phyloP scores from a whole-genome alignment of 2,888 invertebrate genomes.

The Marronus borbonicus region DNA sequence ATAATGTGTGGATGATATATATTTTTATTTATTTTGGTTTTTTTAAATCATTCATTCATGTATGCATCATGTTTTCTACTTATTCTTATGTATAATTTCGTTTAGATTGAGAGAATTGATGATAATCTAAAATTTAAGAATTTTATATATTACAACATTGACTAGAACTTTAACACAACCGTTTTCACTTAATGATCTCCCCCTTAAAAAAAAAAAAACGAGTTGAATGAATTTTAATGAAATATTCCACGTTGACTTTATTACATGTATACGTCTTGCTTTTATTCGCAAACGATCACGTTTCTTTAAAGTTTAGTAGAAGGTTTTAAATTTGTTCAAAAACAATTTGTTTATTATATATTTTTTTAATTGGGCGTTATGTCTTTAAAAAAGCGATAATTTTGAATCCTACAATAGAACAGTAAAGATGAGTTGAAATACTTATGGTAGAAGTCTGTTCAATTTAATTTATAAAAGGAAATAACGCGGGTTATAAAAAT shows the following conservation, averaged over 20 bases:
- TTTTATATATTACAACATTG: constrained; percentile 50
- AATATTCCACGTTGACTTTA: constrained; percentile 6
- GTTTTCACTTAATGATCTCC: constrained; percentile 5
- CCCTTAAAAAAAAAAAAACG: background rate
- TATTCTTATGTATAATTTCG: constrained; percentile 22
- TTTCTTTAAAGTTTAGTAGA: background rate
- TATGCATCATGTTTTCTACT: constrained; percentile 9
- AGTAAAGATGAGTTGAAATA: too few relatives aligned
- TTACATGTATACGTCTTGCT: background rate
- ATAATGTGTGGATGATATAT: constrained; percentile 31
- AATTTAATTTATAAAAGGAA: too few relatives aligned
- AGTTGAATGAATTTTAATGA: background rate
- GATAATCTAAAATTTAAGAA: constrained; percentile 27
- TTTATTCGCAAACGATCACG: constrained; percentile 4
- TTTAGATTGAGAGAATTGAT: constrained; percentile 15
- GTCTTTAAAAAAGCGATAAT: too few relatives aligned
- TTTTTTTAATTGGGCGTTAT: too few relatives aligned
- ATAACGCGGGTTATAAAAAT: too few relatives aligned
- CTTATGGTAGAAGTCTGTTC: too few relatives aligned
- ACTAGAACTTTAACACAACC: constrained; percentile 51
- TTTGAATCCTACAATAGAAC: too few relatives aligned
- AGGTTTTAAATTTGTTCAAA: constrained; percentile 20
- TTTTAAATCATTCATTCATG: constrained; percentile 3
- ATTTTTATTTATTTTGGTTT: constrained; percentile 26
- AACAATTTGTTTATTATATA: background rate